A percentile compares a stretch with the other conserved stretches of the same genome.
Evolutionary conservation across 1,140 invertebrate genomes (phyloP).

Genomic region (Araneus ventricosus): DNA sequence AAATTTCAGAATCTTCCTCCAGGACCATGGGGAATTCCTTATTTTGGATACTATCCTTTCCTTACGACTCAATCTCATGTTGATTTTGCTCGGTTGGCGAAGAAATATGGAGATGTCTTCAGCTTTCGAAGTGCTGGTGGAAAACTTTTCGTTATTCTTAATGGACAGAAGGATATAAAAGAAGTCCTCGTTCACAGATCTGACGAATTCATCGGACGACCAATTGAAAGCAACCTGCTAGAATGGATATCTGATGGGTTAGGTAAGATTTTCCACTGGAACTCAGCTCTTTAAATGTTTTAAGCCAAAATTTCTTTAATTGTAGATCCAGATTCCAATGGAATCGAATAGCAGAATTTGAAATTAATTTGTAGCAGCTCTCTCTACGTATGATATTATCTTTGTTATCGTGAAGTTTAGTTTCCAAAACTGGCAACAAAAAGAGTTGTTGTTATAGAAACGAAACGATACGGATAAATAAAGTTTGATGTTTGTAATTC

Average conservation of each 20-base stretch:
- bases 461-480: no score
- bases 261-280: not conserved
- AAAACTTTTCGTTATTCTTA: slow-evolving; percentile 52
- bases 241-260: slow-evolving; percentile 62
- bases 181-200: slow-evolving; percentile 55
- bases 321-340: no score
- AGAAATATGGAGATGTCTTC: slow-evolving; percentile 57
- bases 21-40: slow-evolving; percentile 49
- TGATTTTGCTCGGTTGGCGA: slow-evolving; percentile 16
- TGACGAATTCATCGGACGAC: slow-evolving; percentile 57
- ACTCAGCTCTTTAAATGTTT: no score
- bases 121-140: slow-evolving; percentile 57
- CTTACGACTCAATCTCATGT: not conserved
- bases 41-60: slow-evolving; percentile 63
- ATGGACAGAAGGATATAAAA: slow-evolving; percentile 44
- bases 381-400: no score
- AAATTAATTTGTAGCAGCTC: no score
- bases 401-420: no score
- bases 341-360: no score
- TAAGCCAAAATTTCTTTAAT: no score
- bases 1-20: slow-evolving; percentile 40
- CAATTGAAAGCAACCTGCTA: slow-evolving; percentile 29
- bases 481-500: no score
- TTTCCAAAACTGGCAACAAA: no score
- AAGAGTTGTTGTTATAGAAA: no score